Evolutionary conservation across 2,797 vertebrate species (phyloP), one percentile per base, ranked within the genome.

Genomic region (Thripadectes ignobilis): DNA sequence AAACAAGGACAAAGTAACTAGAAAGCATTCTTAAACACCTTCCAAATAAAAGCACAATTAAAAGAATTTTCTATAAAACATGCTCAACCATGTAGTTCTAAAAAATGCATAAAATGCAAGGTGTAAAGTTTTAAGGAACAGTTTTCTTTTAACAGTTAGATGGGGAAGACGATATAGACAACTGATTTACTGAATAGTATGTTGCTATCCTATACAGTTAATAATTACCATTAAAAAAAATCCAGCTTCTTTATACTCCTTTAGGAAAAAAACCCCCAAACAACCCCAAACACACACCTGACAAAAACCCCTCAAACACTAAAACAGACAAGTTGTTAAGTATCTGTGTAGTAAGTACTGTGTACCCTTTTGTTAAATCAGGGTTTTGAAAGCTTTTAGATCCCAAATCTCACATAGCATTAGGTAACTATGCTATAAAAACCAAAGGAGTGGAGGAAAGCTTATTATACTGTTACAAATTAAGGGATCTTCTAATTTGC

Each of bases 231-330:
- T 16, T 26, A 32, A 66, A 58, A 39, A 57, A 57, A 30, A 55
- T 17, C 18, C 4, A 2, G 9, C 29, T 86, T 68, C 7, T 48
- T 81, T 74, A 65, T 67, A 59, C 52, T 63, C 13, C 16, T 68
- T 67, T 46, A 74, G 72, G 15, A 41, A 48, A 66, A 68, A 32
- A 23, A 20, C 0, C 3, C 15, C 7, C 17, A 34, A 58, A 19
- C 12, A 46, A 61, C 27, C 2, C 21, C 29, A 45, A 74, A n/a
- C 12, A 66, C 6, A 73, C 34, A 16, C 2, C 18, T 69, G n/a
- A 3, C 2, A 18, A 14, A 54, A 43, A 38, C 2, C 0, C 0
- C 6, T 27, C 16, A 34, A 75, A 62, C 5, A 2, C 3, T 58
- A 54, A 52, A 91, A 5, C 18, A 66, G 67, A 36, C 6, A 79